Evolutionary conservation across 2,113 vertebrate species (phyloP).

Genomic region (Pseudolaguvia tuberculata): DNA sequence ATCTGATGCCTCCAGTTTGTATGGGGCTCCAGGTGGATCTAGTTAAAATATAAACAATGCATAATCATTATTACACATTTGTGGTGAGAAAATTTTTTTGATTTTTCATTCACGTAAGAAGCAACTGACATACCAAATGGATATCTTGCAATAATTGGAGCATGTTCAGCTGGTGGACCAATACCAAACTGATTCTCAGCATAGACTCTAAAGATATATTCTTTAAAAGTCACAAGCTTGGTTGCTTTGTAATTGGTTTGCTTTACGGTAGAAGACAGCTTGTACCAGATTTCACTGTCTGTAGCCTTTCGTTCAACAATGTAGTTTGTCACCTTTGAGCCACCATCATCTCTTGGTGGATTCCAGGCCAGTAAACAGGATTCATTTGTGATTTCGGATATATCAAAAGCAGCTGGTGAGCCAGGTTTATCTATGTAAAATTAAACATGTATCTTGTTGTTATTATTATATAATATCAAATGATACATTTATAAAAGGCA

Average conservation of each 20-base stretch:
- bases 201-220: constrained; percentile 91
- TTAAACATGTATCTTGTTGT: not conserved
- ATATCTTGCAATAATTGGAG: constrained; percentile 84
- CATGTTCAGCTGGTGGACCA: constrained; percentile 79
- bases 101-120: constrained; percentile 10
- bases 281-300: constrained; percentile 94
- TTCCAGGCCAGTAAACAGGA: constrained; percentile 94
- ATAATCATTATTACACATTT: not conserved
- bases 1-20: constrained; percentile 81
- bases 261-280: constrained; percentile 92
- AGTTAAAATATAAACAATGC: constrained; percentile 26
- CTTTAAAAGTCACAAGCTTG: constrained; percentile 83
- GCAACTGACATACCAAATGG: constrained; percentile 79
- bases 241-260: constrained; percentile 88
- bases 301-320: constrained; percentile 81
- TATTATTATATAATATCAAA: not conserved
- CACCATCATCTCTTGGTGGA: constrained; percentile 93
- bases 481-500: too few relatives aligned
- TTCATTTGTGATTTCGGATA: constrained; percentile 91
- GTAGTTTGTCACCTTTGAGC: constrained; percentile 93
- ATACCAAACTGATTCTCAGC: constrained; percentile 97
- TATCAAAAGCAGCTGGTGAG: constrained; percentile 93
- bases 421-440: constrained; percentile 87
- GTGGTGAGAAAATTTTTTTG: not conserved
- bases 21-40: constrained; percentile 93